Conservation (phyloP, 2,888 invertebrate species). For the Escarpia spicata region DNA sequence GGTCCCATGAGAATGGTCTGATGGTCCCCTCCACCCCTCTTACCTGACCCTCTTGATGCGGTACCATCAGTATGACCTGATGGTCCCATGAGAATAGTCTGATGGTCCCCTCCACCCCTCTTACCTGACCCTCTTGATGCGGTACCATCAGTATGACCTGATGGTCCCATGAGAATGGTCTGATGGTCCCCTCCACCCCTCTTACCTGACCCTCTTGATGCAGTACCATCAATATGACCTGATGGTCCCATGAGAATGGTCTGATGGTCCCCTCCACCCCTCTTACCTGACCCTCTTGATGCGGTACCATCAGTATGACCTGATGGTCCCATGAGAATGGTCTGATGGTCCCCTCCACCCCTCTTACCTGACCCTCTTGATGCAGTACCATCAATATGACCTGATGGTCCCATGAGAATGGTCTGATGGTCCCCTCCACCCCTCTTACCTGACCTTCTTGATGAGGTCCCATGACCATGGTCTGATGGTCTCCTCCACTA, state of each 20-base stretch:
- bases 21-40: neutral
- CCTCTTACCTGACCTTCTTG: conserved; percentile 71
- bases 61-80: conserved; percentile 68
- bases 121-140: conserved; percentile 75
- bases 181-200: conserved; percentile 53
- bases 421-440: conserved; percentile 64
- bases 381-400: no score
- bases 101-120: neutral
- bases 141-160: conserved; percentile 67
- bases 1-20: conserved; percentile 78
- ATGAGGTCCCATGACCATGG: conserved; percentile 82
- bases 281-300: conserved; percentile 74
- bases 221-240: conserved; percentile 65
- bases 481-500: conserved; percentile 77
- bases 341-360: conserved; percentile 58
- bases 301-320: no score
- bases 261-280: conserved; percentile 54
- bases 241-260: conserved; percentile 80
- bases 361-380: conserved; percentile 73
- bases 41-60: conserved; percentile 76
- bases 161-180: conserved; percentile 78
- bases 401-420: conserved; percentile 80
- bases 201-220: conserved; percentile 74
- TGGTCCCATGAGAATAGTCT: conserved; percentile 78
- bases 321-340: conserved; percentile 81